These are phyloP conservation scores for Siderastrea siderea DNA, from an alignment of 92 coral and sea anemone species.

Conservation along the genomic window DNA sequence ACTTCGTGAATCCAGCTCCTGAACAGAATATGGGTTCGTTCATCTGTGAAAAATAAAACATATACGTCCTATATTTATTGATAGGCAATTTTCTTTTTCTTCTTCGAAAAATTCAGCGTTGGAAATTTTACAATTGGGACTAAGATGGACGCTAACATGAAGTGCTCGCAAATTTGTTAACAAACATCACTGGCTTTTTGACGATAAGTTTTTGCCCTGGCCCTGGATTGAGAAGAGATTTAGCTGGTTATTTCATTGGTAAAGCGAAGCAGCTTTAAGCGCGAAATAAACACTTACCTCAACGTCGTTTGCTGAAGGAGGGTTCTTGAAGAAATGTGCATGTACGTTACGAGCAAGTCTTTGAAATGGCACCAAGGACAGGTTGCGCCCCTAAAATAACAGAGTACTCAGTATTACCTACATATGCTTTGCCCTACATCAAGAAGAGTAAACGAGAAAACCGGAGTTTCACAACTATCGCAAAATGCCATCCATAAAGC, in stretches of 20 bases:
- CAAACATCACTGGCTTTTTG: neutral
- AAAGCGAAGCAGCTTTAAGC: neutral
- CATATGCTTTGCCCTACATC: neutral
- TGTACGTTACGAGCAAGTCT: conserved; percentile 87
- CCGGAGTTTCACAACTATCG: neutral
- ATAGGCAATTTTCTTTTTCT: too few relatives aligned
- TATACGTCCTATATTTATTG: too few relatives aligned
- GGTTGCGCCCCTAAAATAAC: conserved; percentile 82
- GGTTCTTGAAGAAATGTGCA: conserved; percentile 82
- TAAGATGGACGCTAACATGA: neutral
- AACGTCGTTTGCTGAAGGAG: conserved; percentile 75
- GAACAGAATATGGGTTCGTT: too few relatives aligned
- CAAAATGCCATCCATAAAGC: too few relatives aligned
- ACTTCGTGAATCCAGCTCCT: too few relatives aligned
- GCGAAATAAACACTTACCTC: conserved; percentile 72
- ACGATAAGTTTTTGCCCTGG: neutral
- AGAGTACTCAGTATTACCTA: neutral
- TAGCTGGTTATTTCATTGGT: neutral
- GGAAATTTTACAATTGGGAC: too few relatives aligned
- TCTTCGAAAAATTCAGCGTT: too few relatives aligned
- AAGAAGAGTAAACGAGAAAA: neutral
- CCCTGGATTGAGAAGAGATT: neutral
- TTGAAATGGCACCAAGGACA: conserved; percentile 91
- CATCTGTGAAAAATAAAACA: too few relatives aligned
- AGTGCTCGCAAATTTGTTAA: neutral